Evolutionary conservation across 30 jellyfish, hydroid and myxozoan genomes (phyloP).

Genomic region (Turritopsis rubra): DNA sequence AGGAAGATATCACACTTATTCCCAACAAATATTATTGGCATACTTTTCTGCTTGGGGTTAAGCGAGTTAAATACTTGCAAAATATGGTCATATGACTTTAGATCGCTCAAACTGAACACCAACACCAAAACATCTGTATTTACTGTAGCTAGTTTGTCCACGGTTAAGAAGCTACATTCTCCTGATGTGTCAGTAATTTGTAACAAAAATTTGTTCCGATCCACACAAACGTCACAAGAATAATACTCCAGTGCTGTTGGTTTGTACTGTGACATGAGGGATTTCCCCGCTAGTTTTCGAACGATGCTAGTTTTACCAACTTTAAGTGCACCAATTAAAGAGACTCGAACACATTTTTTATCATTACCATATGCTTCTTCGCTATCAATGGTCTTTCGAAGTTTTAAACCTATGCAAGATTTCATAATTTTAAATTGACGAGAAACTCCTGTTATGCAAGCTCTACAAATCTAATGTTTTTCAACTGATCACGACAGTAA

Average conservation of each 20-base stretch:
- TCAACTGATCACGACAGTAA: too few species aligned
- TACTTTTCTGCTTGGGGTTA: neutral
- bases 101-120: neutral
- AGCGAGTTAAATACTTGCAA: neutral
- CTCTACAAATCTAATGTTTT: too few species aligned
- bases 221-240: neutral
- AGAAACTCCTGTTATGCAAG: neutral
- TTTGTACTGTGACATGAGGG: neutral
- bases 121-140: slow-evolving; percentile 22
- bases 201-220: neutral
- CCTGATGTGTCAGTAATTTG: slow-evolving; percentile 30
- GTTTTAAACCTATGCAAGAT: neutral
- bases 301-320: slow-evolving; percentile 27
- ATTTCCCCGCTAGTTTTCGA: slow-evolving; percentile 14
- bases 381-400: neutral
- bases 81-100: neutral
- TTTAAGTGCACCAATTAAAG: slow-evolving; percentile 23
- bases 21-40: slow-evolving; percentile 21
- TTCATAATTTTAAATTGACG: neutral
- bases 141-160: slow-evolving; percentile 16
- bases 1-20: slow-evolving; percentile 11
- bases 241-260: slow-evolving; percentile 26
- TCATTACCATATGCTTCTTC: neutral
- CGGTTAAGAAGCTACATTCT: slow-evolving; percentile 15
- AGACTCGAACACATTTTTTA: neutral